Conservation (phyloP, 2,888 invertebrate genomes). For the Platycheirus albimanus region DNA sequence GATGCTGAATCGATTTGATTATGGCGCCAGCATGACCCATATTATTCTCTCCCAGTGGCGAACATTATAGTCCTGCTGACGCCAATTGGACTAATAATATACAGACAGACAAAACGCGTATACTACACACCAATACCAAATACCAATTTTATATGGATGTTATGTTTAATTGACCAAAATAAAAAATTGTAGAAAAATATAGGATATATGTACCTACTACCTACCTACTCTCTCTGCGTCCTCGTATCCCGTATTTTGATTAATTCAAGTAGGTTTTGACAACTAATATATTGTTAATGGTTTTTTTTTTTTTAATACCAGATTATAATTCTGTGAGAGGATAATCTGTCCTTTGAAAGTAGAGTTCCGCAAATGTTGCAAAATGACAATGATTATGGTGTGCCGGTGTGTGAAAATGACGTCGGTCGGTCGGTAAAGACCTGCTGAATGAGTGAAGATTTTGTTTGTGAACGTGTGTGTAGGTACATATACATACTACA, state of each 20-base stretch:
- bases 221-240: constrained; percentile 2
- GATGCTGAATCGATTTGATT: constrained; percentile 72
- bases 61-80: constrained; percentile 62
- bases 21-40: constrained; percentile 72
- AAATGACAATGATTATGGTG: not conserved
- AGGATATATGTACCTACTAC: too few species aligned
- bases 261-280: constrained; percentile 44
- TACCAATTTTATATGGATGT: constrained; percentile 8
- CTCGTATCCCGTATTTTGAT: constrained; percentile 38
- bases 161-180: constrained; percentile 38
- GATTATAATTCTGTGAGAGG: constrained; percentile 49
- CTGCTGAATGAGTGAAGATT: not conserved
- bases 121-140: constrained; percentile 11
- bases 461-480: not conserved
- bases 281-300: constrained; percentile 36
- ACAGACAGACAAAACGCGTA: constrained; percentile 62
- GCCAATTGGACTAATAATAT: constrained; percentile 53
- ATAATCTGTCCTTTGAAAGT: constrained; percentile 19
- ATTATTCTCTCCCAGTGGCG: constrained; percentile 56
- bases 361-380: constrained; percentile 23
- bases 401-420: not conserved
- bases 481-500: too few species aligned
- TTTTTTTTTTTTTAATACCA: constrained; percentile 1
- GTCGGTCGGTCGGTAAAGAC: constrained; percentile 10
- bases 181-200: too few species aligned